Percentiles rank a stretch among this genome's conserved stretches.
Evolutionary conservation across 2,113 vertebrate genomes (phyloP).

Genomic region (Notarius lentiginosus): DNA sequence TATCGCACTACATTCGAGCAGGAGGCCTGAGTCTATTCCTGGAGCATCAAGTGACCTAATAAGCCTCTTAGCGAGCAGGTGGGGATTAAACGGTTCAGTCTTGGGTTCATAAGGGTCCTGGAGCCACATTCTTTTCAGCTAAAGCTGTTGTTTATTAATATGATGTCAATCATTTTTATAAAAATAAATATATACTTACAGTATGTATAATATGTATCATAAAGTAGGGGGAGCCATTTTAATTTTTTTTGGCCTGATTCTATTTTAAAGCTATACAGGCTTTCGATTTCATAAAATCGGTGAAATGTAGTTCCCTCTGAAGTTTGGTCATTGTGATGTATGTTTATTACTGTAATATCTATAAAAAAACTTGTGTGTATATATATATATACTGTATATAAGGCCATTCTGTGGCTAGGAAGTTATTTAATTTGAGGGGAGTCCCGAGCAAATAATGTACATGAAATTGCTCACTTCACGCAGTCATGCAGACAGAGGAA

Average conservation of each 20-base stretch:
- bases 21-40: conserved; percentile 31
- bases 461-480: no score
- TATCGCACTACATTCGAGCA: background rate
- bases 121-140: background rate
- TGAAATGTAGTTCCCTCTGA: no score
- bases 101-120: conserved; percentile 58
- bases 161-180: background rate
- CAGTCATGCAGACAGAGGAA: no score
- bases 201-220: background rate
- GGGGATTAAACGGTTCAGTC: conserved; percentile 71
- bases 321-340: no score
- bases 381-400: no score
- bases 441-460: no score
- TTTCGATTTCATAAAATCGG: no score
- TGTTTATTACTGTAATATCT: no score
- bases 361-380: no score
- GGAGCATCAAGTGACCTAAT: conserved; percentile 64
- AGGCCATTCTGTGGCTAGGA: no score
- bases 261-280: no score
- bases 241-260: background rate
- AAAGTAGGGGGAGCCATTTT: background rate
- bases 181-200: background rate
- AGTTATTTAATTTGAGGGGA: no score
- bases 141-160: background rate
- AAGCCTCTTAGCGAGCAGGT: conserved; percentile 74